Base-by-base conservation (phyloP, 2,888 invertebrate genomes). In the Tenthredo amoena region DNA sequence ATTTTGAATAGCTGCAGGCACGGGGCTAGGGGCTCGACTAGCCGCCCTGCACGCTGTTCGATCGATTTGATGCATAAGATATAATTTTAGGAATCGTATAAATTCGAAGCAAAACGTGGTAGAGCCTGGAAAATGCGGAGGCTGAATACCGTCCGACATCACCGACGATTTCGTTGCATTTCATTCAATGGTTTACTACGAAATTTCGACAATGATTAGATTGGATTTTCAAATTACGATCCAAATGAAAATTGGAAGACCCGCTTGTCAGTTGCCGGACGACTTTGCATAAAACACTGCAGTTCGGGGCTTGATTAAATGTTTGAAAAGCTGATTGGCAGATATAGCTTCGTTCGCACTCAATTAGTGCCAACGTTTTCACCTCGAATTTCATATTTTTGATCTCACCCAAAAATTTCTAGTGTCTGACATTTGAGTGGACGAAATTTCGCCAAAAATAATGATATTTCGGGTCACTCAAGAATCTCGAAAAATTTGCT, bases 41-140 rank as follows among this genome's bases (percentile, higher is more conserved):
- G 18, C 31, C 18, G 72, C 43, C 43, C 72, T 43, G 43, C 72
- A 15, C 21, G 43, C 3, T 74, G 43, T 74, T 21, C 40, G 43
- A 74, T 74, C 72, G 43, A 74, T 74, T 74, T 12, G 40, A 74
- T 74, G 72, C 40, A 74, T 74, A 43, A 43, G 43, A 74, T 43
- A 74, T 74, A 43, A 74, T 74, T 74, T 43, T 43, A 43, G 43
- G 43, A 74, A 74, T 74, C 40, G 40, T 21, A 68, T 68, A 34
- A 68, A 68, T 26, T 68, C 68, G 12, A 34, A 7, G 34, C 34
- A 34, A 34, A 18, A 18, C 18, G 10, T 18, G 34, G 31, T 34
- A 68, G 34, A 31, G 68, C 18, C 5, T 68, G 68, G 34, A n/a
- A 68, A 68, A 68, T 68, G 34, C 18, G 15, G 18, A 18, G 18